phyloP scores from a whole-genome alignment of 2,113 vertebrate species.

The Lonchura striata region DNA sequence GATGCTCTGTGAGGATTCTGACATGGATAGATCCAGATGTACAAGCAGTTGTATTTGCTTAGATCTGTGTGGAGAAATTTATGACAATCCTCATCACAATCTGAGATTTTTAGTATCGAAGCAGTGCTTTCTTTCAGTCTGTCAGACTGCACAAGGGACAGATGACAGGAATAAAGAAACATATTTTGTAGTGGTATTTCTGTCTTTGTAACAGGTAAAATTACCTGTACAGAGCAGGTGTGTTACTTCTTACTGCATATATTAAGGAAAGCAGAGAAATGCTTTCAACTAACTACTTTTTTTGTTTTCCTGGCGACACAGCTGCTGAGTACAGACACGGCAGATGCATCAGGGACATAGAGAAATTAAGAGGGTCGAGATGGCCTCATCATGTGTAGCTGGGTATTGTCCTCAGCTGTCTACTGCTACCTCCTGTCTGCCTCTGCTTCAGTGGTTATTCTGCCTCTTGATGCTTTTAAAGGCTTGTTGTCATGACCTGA shows the following conservation, averaged over 20 bases:
- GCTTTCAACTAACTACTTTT: not conserved
- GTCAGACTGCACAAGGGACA: not conserved
- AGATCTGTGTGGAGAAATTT: not conserved
- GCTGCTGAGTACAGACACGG: not conserved
- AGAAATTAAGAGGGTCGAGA: not conserved
- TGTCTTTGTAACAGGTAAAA: not conserved
- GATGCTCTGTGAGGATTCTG: not conserved
- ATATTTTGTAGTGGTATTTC: not conserved
- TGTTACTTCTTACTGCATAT: not conserved
- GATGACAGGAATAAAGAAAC: not conserved
- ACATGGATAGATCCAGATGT: not conserved
- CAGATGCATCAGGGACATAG: not conserved
- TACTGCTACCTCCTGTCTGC: not conserved
- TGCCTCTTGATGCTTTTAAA: not conserved
- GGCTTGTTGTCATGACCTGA: not conserved
- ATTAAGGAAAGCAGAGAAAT: not conserved
- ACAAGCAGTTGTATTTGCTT: not conserved
- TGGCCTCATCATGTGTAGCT: not conserved
- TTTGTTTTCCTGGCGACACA: not conserved
- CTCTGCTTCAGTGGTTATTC: not conserved
- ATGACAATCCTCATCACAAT: not conserved
- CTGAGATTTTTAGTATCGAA: not conserved
- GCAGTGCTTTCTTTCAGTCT: not conserved
- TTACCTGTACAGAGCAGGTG: not conserved
- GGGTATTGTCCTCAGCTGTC: not conserved